Percentiles rank a stretch among this genome's conserved stretches.
Conservation (phyloP, 2,888 invertebrate genomes). For the Eutolmus rufibarbis region DNA sequence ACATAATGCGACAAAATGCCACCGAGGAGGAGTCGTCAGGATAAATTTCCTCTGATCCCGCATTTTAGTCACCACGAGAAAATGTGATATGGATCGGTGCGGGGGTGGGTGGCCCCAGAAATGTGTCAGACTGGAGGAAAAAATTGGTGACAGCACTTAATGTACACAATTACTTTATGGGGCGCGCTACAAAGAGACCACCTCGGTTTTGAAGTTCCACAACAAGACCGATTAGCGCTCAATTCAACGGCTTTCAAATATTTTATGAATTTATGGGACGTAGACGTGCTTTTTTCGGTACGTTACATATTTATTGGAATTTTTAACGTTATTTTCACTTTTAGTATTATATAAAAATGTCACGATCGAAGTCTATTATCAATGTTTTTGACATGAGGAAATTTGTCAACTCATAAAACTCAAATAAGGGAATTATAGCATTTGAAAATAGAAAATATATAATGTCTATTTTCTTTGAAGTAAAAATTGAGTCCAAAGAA, state of each 20-base stretch:
- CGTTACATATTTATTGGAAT: background rate
- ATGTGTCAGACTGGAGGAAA: background rate
- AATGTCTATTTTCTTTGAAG: no score
- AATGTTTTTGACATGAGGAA: background rate
- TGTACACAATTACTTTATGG: background rate
- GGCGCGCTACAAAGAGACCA: background rate
- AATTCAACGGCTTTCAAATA: background rate
- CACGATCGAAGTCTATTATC: no score
- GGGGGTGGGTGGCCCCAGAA: background rate
- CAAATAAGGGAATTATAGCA: no score
- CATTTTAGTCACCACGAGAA: background rate
- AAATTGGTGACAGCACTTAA: background rate
- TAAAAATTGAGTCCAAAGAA: no score
- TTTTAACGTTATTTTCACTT: background rate
- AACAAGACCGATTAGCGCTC: background rate
- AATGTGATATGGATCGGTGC: background rate
- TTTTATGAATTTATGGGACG: background rate
- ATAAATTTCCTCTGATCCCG: background rate
- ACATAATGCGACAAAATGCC: background rate
- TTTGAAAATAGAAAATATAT: no score
- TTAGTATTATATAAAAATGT: no score
- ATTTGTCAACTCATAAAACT: background rate
- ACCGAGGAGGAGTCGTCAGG: background rate
- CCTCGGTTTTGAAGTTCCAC: background rate
- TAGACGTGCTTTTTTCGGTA: background rate